Base-by-base conservation (phyloP, 1,140 invertebrate species). In the Drosophila erecta region DNA sequence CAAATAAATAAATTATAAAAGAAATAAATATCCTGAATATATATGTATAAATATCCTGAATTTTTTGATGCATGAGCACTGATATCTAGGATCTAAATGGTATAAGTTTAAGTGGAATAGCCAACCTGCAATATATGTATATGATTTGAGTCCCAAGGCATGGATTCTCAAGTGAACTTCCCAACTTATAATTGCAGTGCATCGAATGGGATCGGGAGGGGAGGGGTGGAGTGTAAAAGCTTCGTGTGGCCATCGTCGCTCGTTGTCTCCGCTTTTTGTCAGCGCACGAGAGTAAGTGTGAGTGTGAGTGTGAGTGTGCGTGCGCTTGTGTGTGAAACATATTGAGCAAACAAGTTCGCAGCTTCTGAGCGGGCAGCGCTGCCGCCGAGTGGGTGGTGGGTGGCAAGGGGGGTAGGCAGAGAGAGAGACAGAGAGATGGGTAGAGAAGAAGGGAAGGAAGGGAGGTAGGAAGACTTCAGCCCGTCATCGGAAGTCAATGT, bases 401-500 rank as follows among this genome's bases (percentile, higher is more conserved):
- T 49, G 71, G 47, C 35, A 10, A 30, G 37, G 35, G 59, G 37
- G 46, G 3, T 7, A 14, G 5, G 37, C 20, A 17, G n/a, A 14
- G 20, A 24, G 54, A 58, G 20, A 41, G 46, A 24, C 4, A 38
- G 1, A 14, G 37, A 38, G 37, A 37, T 14, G 12, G 12, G 12
- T 11, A 37, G 35, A 14, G 37, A 38, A 37, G 24, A 6, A 27
- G 6, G 6, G 24, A 6, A 2, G 7, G 8, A 41, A 35, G 54
- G 40, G 24, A 10, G 44, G 35, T 62, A 33, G 75, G 64, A 72
- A 66, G 64, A 57, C 58, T 30, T 62, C 40, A 67, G 84, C 79
- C 84, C 87, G 85, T 89, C 84, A 89, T 89, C 84, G 84, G 84
- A 89, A 89, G 84, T 89, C 84, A 89, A 89, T 89, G 84, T 89